Base-by-base conservation (phyloP, 2,113 vertebrate species). In the Zapus hudsonius region DNA sequence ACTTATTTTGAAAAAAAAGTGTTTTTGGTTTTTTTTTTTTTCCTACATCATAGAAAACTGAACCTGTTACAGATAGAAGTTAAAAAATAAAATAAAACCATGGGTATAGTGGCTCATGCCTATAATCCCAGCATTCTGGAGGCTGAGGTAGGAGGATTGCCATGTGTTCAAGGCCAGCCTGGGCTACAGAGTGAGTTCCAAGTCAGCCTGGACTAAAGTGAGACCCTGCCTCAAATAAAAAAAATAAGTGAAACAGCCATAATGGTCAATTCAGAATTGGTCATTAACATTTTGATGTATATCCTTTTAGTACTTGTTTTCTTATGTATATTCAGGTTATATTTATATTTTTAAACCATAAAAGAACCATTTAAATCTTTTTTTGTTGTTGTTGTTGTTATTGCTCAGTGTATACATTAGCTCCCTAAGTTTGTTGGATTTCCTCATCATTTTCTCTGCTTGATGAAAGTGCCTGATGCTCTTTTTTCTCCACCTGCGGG, bases 271-370 rank as follows among this genome's bases (percentile, higher is more conserved):
- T 93, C 44, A 87, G n/a, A 93, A 27, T 66, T 52, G 70, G 85
- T 72, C 42, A 63, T 38, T 75, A 92, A 87, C 0, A 80, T 36
- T 83, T 72, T 57, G 55, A 79, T 61, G 67, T 31, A 66, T 57
- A 52, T 76, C 16, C 27, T 87, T 92, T 75, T 40, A 78, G 36
- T 82, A 19, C 31, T 61, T 15, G 20, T 52, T 82, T 47, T 79
- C 38, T 86, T 90, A 74, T 86, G 42, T 64, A 29, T 33, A 36
- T 66, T 66, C 27, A 59, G 27, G 29, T 59, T 67, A 31, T 63
- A 67, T 66, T 69, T 94, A 23, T 93, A 42, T 47, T 82, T 92
- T 94, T 87, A 55, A 78, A 89, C 23, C 29, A 47, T 40, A 33
- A 87, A 85, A n/a, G 67, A 23, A 75, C 78, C 10, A n/a, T 76